Percentiles rank a stretch among this genome's conserved stretches.
phyloP scores from a whole-genome alignment of 2,888 invertebrate genomes.

The Hypercompe scribonia region DNA sequence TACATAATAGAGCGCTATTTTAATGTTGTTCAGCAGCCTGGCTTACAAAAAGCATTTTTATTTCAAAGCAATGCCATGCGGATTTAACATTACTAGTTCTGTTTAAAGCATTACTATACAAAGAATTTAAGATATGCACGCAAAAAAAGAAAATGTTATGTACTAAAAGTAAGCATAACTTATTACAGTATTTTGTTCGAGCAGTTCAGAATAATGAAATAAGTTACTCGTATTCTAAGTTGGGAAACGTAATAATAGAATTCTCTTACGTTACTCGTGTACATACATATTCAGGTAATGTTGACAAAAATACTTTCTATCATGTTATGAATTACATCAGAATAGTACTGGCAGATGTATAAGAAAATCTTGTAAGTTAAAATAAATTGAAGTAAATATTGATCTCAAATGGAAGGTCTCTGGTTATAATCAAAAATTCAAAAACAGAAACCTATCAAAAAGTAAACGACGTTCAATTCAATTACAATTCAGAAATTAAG shows the following conservation, averaged over 20 bases:
- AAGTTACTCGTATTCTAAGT: not conserved
- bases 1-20: constrained; percentile 1
- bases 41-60: constrained; percentile 3
- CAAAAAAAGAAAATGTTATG: not conserved
- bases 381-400: not conserved
- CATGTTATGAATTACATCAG: not conserved
- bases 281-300: not conserved
- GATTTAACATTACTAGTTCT: constrained; percentile 14
- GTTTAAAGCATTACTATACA: not conserved
- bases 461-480: constrained; percentile 51
- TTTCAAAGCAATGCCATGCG: constrained; percentile 4
- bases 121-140: not conserved
- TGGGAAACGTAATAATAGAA: not conserved
- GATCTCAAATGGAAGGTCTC: not conserved
- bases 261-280: not conserved
- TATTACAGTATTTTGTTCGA: not conserved
- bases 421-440: constrained; percentile 31
- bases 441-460: constrained; percentile 45
- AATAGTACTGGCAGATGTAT: not conserved
- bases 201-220: not conserved
- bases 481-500: constrained; percentile 50
- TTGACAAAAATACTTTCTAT: not conserved
- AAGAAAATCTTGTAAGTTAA: not conserved
- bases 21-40: not conserved
- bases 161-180: not conserved